Evolutionary conservation across 2,888 invertebrate genomes (phyloP).

Genomic region (Synergus gifuensis): DNA sequence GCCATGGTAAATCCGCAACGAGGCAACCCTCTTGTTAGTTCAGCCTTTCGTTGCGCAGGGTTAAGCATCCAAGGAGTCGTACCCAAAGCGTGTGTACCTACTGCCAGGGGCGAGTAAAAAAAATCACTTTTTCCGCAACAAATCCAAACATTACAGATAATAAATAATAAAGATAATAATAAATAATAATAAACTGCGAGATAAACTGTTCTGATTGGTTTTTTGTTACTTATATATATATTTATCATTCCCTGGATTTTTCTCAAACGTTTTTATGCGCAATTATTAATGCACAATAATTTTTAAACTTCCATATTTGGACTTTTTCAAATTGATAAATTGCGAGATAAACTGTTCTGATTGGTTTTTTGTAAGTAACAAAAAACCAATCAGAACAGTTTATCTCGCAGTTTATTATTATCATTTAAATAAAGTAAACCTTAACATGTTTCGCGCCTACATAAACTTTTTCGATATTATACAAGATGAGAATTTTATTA

Average conservation of each 20-base stretch:
- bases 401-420: not conserved
- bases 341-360: too few species aligned
- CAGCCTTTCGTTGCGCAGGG: constrained; percentile 62
- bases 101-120: constrained; percentile 30
- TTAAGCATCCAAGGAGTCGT: constrained; percentile 68
- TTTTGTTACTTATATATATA: too few species aligned
- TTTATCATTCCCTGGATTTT: not conserved
- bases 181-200: too few species aligned
- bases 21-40: constrained; percentile 64
- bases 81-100: constrained; percentile 47
- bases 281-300: not conserved
- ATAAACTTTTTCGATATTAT: too few species aligned
- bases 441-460: too few species aligned
- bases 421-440: too few species aligned
- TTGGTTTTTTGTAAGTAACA: too few species aligned
- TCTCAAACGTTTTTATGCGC: not conserved
- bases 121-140: constrained; percentile 42
- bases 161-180: too few species aligned
- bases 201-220: too few species aligned
- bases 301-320: not conserved
- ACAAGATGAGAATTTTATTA: too few species aligned
- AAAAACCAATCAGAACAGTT: not conserved
- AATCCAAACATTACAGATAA: not conserved
- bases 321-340: not conserved
- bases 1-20: constrained; percentile 55